These are phyloP conservation scores for Micromys minutus DNA, from an alignment of 2,113 vertebrate genomes.

Conservation along the genomic window DNA sequence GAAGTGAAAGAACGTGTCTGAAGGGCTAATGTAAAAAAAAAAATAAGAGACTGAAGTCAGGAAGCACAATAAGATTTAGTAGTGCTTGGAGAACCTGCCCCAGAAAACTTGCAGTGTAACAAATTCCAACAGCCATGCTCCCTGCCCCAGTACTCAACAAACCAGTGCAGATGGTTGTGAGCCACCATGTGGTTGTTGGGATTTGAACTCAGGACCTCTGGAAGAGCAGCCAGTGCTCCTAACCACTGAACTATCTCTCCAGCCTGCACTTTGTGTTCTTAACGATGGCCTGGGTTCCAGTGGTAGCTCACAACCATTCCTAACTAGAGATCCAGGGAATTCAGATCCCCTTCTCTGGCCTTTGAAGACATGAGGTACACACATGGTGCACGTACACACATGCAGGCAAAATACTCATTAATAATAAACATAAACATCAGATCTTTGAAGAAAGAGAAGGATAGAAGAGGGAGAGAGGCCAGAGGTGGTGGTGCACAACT, in stretches of 20 bases:
- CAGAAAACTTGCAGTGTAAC: neutral
- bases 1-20: conserved; percentile 34
- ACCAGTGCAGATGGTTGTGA: too few species aligned
- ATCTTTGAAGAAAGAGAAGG: neutral
- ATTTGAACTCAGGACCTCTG: too few species aligned
- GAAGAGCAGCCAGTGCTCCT: too few species aligned
- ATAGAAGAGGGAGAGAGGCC: neutral
- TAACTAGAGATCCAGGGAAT: neutral
- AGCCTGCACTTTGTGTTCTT: neutral
- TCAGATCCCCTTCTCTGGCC: neutral
- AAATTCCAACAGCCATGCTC: neutral
- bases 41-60: neutral
- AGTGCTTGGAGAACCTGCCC: neutral
- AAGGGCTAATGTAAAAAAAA: neutral
- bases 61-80: neutral
- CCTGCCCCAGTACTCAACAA: neutral
- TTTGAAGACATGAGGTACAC: neutral
- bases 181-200: too few species aligned
- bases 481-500: neutral
- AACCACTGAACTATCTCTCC: too few species aligned
- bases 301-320: neutral
- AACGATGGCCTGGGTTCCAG: neutral
- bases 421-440: neutral
- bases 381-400: neutral
- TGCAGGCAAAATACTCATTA: neutral